A percentile compares a stretch with the other conserved stretches of the same genome.
Evolutionary conservation across 1,140 invertebrate species (phyloP).

Genomic region (Panagrolaimus sp.): DNA sequence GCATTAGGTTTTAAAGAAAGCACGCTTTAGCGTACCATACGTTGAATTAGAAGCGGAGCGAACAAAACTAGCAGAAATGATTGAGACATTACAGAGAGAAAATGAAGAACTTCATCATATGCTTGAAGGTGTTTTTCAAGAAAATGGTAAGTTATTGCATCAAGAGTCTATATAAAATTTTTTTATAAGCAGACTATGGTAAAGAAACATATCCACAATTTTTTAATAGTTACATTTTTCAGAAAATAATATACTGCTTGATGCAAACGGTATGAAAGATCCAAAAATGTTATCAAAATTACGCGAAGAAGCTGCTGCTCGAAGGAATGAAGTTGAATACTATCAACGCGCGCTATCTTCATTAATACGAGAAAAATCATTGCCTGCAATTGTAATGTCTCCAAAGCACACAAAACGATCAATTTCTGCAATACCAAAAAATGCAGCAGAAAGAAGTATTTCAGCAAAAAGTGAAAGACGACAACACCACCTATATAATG

Average conservation of each 20-base stretch:
- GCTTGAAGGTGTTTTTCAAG: background rate
- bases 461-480: no score
- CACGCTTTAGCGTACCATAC: background rate
- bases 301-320: background rate
- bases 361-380: constrained; percentile 8
- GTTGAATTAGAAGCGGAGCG: background rate
- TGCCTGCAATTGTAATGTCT: background rate
- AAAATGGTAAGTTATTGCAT: background rate
- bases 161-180: no score
- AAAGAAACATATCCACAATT: background rate
- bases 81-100: background rate
- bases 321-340: background rate
- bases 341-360: background rate
- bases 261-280: background rate
- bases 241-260: constrained; percentile 1
- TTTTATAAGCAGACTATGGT: no score
- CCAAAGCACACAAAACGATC: background rate
- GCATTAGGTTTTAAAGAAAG: background rate
- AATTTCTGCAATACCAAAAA: no score
- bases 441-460: no score
- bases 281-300: background rate
- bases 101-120: constrained; percentile 1
- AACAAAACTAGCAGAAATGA: background rate
- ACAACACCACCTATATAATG: no score
- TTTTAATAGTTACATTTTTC: background rate